Evolutionary conservation across 2,797 vertebrate species (phyloP), one percentile per base, ranked within the genome.

Genomic region (Argya squamiceps): DNA sequence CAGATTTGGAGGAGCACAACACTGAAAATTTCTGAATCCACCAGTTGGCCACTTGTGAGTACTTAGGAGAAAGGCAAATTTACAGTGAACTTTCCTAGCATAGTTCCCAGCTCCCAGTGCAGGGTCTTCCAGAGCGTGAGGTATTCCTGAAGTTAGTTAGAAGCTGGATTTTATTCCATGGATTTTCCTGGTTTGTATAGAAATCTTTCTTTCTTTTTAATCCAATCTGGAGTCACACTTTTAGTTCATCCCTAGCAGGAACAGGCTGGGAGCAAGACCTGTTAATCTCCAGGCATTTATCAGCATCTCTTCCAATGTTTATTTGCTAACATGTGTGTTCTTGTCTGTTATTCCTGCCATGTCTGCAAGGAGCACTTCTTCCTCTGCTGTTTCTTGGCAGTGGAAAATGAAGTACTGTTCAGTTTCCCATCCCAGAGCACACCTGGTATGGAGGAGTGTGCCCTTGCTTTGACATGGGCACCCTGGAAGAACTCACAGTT

Each of bases 391-490:
- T 71, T 44, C 24, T 82, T 64, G 34, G 16, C 6, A 8, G 16
- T 37, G 8, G 12, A 6, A 24, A 56, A 27, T 23, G 37, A 46
- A 67, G 4, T 5, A 23, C 49, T 36, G 12, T 39, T 2, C 2
- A 36, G 6, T 21, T 81, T 89, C n/a, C n/a, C 39, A 56, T 60
- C 17, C 50, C 18, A 59, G 37, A 68, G 7, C 9, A 15, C 2
- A 2, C 18, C 7, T 11, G 5, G 2, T 2, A 2, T 34, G 30
- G 6, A 68, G 18, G 12, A 44, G 2, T 4, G 21, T 60, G 27
- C 20, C 23, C 9, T 56, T 77, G 11, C 19, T 79, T 85, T 65
- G 52, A 52, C 18, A 9, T 12, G 19, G 23, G n/a, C 27, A 71
- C 8, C 21, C 19, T 47, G 21, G 26, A 16, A 8, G 15, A 15